These are phyloP conservation scores for Amblyteles armatorius DNA, from an alignment of 2,888 invertebrate genomes.

Conservation along the genomic window DNA sequence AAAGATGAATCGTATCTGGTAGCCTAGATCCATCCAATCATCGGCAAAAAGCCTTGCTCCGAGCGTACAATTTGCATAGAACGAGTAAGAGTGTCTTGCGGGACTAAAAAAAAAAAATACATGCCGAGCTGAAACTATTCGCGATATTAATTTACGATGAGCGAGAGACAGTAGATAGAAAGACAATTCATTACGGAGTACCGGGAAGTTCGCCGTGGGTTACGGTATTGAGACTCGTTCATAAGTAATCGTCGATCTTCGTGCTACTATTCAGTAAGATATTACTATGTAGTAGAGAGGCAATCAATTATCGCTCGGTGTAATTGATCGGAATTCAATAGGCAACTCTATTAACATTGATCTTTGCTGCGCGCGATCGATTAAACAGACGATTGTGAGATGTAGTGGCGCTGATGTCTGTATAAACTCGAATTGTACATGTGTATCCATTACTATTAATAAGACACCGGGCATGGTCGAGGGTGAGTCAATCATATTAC, in stretches of 20 bases:
- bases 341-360: constrained; percentile 65
- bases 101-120: constrained; percentile 1
- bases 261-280: constrained; percentile 6
- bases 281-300: constrained; percentile 44
- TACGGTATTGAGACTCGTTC: constrained; percentile 47
- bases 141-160: constrained; percentile 57
- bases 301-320: constrained; percentile 63
- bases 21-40: constrained; percentile 60
- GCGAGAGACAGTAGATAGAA: constrained; percentile 18
- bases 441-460: background rate
- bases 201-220: constrained; percentile 47
- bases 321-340: constrained; percentile 67
- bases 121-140: background rate
- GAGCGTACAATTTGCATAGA: constrained; percentile 60
- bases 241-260: constrained; percentile 53
- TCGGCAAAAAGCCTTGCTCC: constrained; percentile 43
- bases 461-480: background rate
- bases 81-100: constrained; percentile 15
- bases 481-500: background rate
- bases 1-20: constrained; percentile 64
- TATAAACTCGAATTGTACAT: background rate
- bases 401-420: constrained; percentile 45
- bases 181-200: constrained; percentile 62
- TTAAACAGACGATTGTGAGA: constrained; percentile 33
- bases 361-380: constrained; percentile 58